A percentile compares a stretch with the other conserved stretches of the same genome.
Conservation (phyloP, 2,888 invertebrate species). For the Tholera decimalis region DNA sequence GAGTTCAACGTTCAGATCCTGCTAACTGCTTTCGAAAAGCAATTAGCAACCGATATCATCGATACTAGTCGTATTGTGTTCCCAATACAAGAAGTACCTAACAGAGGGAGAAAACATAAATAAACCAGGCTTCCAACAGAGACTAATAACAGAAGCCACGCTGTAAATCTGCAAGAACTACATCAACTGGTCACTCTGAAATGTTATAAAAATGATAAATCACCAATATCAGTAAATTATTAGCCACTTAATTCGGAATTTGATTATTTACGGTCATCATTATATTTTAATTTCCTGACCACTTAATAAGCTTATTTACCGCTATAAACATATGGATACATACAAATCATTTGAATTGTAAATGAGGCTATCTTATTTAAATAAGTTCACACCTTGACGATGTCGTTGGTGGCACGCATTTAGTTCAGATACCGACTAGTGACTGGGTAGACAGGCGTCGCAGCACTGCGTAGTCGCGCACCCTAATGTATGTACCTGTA, state of each 20-base stretch:
- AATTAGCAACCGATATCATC: slow-evolving; percentile 28
- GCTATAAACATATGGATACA: slow-evolving; percentile 52
- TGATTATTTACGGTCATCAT: slow-evolving; percentile 44
- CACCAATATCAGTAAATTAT: slow-evolving; percentile 38
- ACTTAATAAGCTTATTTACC: slow-evolving; percentile 59
- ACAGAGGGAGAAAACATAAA: not conserved
- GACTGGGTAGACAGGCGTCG: slow-evolving; percentile 25
- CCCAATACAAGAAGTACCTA: slow-evolving; percentile 10
- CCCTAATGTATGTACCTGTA: slow-evolving; percentile 36
- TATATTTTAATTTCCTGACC: slow-evolving; percentile 50
- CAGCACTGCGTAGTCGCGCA: slow-evolving; percentile 22
- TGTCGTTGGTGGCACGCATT: slow-evolving; percentile 50
- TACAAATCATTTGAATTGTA: slow-evolving; percentile 63
- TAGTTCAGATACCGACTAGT: slow-evolving; percentile 22
- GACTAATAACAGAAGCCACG: slow-evolving; percentile 17
- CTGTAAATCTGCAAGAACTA: slow-evolving; percentile 19
- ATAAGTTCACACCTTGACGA: slow-evolving; percentile 57
- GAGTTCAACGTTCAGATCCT: slow-evolving; percentile 15
- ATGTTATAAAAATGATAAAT: slow-evolving; percentile 39
- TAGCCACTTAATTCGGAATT: slow-evolving; percentile 38
- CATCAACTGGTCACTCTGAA: slow-evolving; percentile 22
- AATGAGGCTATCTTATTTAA: slow-evolving; percentile 50
- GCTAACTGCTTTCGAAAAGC: slow-evolving; percentile 37
- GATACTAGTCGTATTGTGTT: slow-evolving; percentile 16
- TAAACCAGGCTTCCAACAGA: not conserved